These are phyloP conservation scores for Melieria picta DNA, from an alignment of 2,888 invertebrate species.

Conservation along the genomic window DNA sequence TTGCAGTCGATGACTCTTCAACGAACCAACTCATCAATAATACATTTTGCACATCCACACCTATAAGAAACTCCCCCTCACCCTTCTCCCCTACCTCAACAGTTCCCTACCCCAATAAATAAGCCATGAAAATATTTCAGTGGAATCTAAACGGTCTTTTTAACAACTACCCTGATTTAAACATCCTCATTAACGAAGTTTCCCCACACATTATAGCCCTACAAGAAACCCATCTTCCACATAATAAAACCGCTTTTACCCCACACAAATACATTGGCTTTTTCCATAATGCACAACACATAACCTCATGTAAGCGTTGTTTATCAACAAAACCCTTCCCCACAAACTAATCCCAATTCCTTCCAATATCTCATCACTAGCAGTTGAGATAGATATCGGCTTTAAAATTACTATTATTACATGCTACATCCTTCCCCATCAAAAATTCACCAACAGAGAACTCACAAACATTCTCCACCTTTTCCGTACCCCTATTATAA, in stretches of 20 bases:
- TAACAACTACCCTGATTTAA: conserved; percentile 30
- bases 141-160: conserved; percentile 24
- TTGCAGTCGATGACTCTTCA: not conserved
- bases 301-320: conserved; percentile 25
- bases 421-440: conserved; percentile 33
- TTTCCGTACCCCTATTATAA: conserved; percentile 25
- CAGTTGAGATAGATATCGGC: conserved; percentile 18
- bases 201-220: conserved; percentile 38
- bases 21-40: not conserved
- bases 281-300: conserved; percentile 30
- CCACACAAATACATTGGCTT: conserved; percentile 27
- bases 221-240: conserved; percentile 39
- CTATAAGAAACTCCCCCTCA: not conserved
- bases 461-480: no score
- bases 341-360: conserved; percentile 24
- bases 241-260: conserved; percentile 8
- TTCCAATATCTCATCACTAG: conserved; percentile 25
- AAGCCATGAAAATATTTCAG: no score
- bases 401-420: conserved; percentile 21
- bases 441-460: conserved; percentile 22
- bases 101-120: no score
- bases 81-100: not conserved
- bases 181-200: conserved; percentile 31
- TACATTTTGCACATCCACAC: not conserved
- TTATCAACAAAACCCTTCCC: conserved; percentile 36